Evolutionary conservation across 2,888 invertebrate genomes (phyloP).

Genomic region (Brachyptera risi): DNA sequence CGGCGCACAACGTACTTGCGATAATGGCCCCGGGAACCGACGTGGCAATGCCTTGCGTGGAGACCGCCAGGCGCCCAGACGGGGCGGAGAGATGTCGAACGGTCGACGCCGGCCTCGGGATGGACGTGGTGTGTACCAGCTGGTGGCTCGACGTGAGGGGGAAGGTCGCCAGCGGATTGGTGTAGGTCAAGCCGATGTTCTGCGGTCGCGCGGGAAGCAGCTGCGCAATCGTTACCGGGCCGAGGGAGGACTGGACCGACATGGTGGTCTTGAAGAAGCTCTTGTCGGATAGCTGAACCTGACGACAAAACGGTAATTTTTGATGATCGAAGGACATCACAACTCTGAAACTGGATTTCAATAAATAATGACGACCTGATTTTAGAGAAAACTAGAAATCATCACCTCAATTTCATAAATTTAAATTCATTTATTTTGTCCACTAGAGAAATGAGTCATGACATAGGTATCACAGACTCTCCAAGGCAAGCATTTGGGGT

Average conservation of each 20-base stretch:
- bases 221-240: constrained; percentile 31
- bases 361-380: too few species aligned
- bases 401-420: too few species aligned
- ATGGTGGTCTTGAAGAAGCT: constrained; percentile 30
- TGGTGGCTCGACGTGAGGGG: not conserved
- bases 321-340: too few species aligned
- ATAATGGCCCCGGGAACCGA: constrained; percentile 19
- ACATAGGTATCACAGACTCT: too few species aligned
- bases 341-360: too few species aligned
- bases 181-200: constrained; percentile 21
- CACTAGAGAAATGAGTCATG: too few species aligned
- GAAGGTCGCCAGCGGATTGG: constrained; percentile 15
- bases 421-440: too few species aligned
- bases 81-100: not conserved
- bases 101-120: constrained; percentile 3
- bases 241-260: constrained; percentile 18
- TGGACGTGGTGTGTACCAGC: constrained; percentile 8
- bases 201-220: constrained; percentile 29
- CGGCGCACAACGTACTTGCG: constrained; percentile 20
- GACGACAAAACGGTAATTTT: too few species aligned
- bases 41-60: constrained; percentile 13
- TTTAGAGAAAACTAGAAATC: too few species aligned
- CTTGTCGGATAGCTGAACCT: constrained; percentile 30
- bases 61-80: constrained; percentile 9
- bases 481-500: too few species aligned